Conservation (phyloP, 2,888 invertebrate genomes). For the Drosophila pseudotalamancana region DNA sequence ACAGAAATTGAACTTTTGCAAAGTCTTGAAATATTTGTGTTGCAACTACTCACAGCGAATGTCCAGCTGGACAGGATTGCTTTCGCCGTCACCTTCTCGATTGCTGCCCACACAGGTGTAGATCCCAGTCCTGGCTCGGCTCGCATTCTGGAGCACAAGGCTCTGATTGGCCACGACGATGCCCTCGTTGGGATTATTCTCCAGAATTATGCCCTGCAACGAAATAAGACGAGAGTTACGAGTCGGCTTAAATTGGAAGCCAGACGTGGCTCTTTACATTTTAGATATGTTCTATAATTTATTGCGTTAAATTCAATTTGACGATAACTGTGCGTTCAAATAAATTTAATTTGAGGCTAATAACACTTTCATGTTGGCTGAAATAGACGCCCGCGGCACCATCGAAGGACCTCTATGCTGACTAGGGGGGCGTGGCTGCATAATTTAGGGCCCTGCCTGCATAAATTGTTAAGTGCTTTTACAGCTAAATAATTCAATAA, state of each 20-base stretch:
- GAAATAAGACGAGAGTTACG: constrained; percentile 1
- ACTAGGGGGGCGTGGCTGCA: constrained; percentile 51
- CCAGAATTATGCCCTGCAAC: constrained; percentile 89
- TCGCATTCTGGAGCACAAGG: constrained; percentile 93
- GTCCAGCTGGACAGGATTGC: constrained; percentile 92
- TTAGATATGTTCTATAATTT: constrained; percentile 50
- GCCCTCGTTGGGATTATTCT: constrained; percentile 91
- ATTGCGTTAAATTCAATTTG: constrained; percentile 76
- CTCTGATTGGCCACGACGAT: constrained; percentile 95
- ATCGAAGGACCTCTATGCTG: background rate
- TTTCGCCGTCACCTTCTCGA: constrained; percentile 94
- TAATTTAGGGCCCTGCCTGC: constrained; percentile 67
- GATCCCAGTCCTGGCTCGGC: constrained; percentile 90
- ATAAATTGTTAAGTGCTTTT: constrained; percentile 78
- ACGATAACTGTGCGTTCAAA: constrained; percentile 60
- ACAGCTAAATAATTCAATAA: constrained; percentile 74
- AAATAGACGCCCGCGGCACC: constrained; percentile 3
- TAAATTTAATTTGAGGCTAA: constrained; percentile 79
- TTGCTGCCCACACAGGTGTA: constrained; percentile 95
- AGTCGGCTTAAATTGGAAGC: constrained; percentile 14
- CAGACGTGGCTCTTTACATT: constrained; percentile 13
- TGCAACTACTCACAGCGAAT: constrained; percentile 89
- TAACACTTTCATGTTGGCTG: constrained; percentile 73
- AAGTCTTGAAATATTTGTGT: background rate
- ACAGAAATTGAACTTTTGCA: background rate